Evolutionary conservation across 2,113 vertebrate genomes (phyloP).

Genomic region (Dipodomys stephensi): DNA sequence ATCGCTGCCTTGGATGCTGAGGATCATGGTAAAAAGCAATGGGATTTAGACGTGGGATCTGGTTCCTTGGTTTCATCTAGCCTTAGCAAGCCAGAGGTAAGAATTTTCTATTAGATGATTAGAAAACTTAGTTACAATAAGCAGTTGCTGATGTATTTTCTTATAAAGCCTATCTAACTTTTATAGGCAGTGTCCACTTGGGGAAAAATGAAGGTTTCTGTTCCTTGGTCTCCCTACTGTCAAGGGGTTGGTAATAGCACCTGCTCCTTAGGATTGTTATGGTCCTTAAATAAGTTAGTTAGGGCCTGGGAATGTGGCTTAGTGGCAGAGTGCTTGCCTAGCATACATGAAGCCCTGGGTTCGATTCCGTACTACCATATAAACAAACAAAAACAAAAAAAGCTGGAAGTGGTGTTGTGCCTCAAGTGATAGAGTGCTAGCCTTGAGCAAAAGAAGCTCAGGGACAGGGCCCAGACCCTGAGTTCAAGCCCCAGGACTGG

Average conservation of each 20-base stretch:
- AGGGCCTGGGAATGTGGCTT: too few relatives aligned
- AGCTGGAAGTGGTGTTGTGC: too few relatives aligned
- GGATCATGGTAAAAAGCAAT: slow-evolving; percentile 95
- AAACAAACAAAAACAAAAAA: too few relatives aligned
- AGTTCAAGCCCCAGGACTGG: too few relatives aligned
- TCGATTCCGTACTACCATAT: too few relatives aligned
- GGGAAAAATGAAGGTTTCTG: not conserved
- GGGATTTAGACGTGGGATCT: slow-evolving; percentile 98
- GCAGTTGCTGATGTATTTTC: not conserved
- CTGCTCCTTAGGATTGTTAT: slow-evolving; percentile 16
- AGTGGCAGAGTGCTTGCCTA: too few relatives aligned
- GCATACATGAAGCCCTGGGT: too few relatives aligned
- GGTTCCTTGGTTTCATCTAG: slow-evolving; percentile 97
- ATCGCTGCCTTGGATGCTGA: slow-evolving; percentile 97
- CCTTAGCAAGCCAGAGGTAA: slow-evolving; percentile 98
- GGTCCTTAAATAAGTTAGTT: not conserved
- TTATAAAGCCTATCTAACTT: not conserved
- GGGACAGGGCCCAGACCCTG: too few relatives aligned
- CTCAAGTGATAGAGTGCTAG: too few relatives aligned
- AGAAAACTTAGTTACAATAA: not conserved
- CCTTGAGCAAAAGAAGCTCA: too few relatives aligned
- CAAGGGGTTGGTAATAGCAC: not conserved
- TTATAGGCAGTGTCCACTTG: not conserved
- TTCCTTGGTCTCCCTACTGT: not conserved
- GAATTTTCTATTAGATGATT: slow-evolving; percentile 25